phyloP scores from a whole-genome alignment of 1,140 invertebrate genomes.

The Heterodera schachtii region DNA sequence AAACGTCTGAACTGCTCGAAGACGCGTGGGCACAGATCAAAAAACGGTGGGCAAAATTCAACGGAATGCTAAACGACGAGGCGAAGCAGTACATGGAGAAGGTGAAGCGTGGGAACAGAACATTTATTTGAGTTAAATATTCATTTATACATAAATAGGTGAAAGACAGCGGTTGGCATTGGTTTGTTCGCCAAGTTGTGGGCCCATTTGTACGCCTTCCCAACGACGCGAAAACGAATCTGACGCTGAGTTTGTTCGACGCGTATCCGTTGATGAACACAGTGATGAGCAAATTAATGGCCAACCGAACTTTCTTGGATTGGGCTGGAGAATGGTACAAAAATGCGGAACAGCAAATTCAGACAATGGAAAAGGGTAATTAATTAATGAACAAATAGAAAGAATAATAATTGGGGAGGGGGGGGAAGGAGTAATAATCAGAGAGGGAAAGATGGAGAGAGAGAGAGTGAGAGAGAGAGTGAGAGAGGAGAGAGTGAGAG shows the following conservation, averaged over 20 bases:
- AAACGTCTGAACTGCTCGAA: constrained; percentile 8
- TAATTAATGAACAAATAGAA: too few relatives aligned
- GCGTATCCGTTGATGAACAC: not conserved
- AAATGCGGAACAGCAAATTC: not conserved
- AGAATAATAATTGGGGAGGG: too few relatives aligned
- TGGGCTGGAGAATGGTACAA: not conserved
- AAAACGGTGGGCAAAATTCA: constrained; percentile 3
- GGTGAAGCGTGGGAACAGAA: not conserved
- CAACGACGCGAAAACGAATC: not conserved
- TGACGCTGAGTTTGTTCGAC: not conserved
- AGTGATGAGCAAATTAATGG: not conserved
- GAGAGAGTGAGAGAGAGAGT: not conserved
- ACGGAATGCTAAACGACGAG: not conserved
- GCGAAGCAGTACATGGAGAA: constrained; percentile 11
- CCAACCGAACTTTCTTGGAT: not conserved
- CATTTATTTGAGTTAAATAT: too few relatives aligned
- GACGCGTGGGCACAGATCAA: constrained; percentile 7
- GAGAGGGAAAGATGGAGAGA: not conserved
- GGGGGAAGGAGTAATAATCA: not conserved
- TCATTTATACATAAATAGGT: not conserved
- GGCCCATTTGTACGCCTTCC: not conserved
- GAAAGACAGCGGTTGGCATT: not conserved
- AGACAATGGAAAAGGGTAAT: not conserved
- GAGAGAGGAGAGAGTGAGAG: not conserved
- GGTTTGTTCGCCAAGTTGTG: not conserved